A percentile compares a stretch with the other conserved stretches of the same genome.
These are phyloP conservation scores for Caranx ignobilis DNA, from an alignment of 2,113 vertebrate genomes.

Conservation along the genomic window DNA sequence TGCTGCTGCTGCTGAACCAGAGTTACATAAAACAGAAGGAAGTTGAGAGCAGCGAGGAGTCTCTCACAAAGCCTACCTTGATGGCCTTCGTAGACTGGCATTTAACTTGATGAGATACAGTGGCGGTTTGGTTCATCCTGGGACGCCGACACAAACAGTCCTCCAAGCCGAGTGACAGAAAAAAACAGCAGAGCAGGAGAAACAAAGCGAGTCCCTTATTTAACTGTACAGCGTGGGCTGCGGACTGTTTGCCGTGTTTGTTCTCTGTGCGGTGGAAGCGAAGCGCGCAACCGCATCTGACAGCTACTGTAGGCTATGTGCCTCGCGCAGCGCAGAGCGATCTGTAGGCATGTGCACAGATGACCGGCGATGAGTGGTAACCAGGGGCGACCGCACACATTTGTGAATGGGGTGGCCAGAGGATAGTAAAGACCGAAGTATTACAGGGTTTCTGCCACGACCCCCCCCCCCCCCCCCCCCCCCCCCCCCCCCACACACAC, in stretches of 20 bases:
- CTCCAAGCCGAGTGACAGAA: conserved; percentile 47
- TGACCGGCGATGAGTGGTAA: conserved; percentile 18
- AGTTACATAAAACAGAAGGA: background rate
- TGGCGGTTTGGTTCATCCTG: conserved; percentile 93
- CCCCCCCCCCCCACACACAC: too few species aligned
- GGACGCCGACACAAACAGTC: conserved; percentile 62
- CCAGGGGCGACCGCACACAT: conserved; percentile 48
- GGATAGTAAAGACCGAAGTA: background rate
- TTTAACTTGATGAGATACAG: conserved; percentile 90
- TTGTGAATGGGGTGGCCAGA: background rate
- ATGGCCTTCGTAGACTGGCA: conserved; percentile 87
- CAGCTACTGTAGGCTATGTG: conserved; percentile 7
- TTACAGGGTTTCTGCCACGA: background rate
- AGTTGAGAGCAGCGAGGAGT: background rate
- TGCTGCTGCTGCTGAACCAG: conserved; percentile 13
- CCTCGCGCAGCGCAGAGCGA: conserved; percentile 11
- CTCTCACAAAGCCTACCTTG: conserved; percentile 82
- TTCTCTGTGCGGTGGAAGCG: conserved; percentile 27
- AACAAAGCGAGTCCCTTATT: background rate
- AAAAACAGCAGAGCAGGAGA: conserved; percentile 8
- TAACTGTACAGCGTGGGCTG: conserved; percentile 22
- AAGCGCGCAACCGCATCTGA: conserved; percentile 62
- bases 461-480: too few species aligned
- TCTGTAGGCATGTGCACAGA: conserved; percentile 25
- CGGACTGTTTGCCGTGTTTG: conserved; percentile 22